Evolutionary conservation across 2,888 invertebrate genomes (phyloP).

Genomic region (Elegia similella): DNA sequence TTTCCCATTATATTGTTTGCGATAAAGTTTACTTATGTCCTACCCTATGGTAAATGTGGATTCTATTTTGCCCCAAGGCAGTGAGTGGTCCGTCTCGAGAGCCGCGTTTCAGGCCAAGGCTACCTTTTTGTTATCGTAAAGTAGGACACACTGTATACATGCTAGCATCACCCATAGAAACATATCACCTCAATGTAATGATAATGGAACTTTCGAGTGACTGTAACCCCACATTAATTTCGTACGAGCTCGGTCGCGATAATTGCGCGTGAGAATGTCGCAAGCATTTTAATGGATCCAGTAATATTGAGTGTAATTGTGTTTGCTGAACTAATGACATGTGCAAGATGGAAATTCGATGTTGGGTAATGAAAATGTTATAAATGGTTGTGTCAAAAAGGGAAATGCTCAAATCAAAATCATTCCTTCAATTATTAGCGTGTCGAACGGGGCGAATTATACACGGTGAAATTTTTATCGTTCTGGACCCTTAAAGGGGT

Average conservation of each 20-base stretch:
- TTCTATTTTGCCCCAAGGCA: too few species aligned
- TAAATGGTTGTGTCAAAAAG: too few species aligned
- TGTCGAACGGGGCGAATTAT: too few species aligned
- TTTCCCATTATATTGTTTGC: too few species aligned
- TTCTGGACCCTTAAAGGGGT: too few species aligned
- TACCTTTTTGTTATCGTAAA: background rate
- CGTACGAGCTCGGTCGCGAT: slow-evolving; percentile 76
- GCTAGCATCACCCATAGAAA: slow-evolving; percentile 25
- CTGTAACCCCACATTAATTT: slow-evolving; percentile 78
- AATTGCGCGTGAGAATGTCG: slow-evolving; percentile 75
- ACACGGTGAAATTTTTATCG: too few species aligned
- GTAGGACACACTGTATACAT: background rate
- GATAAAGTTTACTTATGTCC: too few species aligned
- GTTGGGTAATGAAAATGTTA: background rate
- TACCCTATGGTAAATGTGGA: too few species aligned
- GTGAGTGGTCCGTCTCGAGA: too few species aligned
- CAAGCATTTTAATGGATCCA: slow-evolving; percentile 71
- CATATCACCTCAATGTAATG: slow-evolving; percentile 71
- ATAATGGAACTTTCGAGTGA: slow-evolving; percentile 80
- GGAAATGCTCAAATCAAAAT: too few species aligned
- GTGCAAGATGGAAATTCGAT: slow-evolving; percentile 7
- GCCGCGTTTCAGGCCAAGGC: too few species aligned
- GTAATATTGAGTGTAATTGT: slow-evolving; percentile 52
- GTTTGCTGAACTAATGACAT: slow-evolving; percentile 41
- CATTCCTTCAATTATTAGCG: too few species aligned